phyloP scores from a whole-genome alignment of 2,888 invertebrate species.

The Suillia variegata region DNA sequence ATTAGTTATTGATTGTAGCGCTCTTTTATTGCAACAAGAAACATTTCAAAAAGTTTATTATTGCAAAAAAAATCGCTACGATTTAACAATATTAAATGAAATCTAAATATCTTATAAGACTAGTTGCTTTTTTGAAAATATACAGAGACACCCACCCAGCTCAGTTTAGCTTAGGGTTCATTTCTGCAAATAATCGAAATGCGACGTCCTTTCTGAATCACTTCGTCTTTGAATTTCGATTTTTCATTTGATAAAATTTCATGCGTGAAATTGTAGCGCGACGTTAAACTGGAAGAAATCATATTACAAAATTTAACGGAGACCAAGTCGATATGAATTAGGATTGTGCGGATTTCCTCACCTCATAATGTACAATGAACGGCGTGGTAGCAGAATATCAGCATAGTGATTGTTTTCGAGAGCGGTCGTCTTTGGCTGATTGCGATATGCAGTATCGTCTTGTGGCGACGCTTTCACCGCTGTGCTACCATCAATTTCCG shows the following conservation, averaged over 20 bases:
- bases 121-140: no score
- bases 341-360: no score
- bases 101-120: no score
- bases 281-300: conserved; percentile 67
- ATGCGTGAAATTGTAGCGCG: conserved; percentile 89
- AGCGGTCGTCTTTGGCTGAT: conserved; percentile 46
- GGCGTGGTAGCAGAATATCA: conserved; percentile 76
- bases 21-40: no score
- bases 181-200: conserved; percentile 84
- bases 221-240: conserved; percentile 69
- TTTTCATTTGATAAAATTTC: conserved; percentile 76
- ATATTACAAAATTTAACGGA: conserved; percentile 7
- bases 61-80: no score
- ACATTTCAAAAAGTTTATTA: no score
- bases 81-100: no score
- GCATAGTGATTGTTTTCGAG: conserved; percentile 66
- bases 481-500: not conserved
- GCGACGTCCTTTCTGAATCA: conserved; percentile 69
- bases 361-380: conserved; percentile 93
- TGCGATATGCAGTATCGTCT: conserved; percentile 42
- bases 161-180: conserved; percentile 69
- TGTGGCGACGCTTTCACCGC: not conserved
- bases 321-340: no score
- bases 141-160: no score
- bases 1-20: no score